A percentile compares a stretch with the other conserved stretches of the same genome.
Evolutionary conservation across 2,113 vertebrate genomes (phyloP).

Genomic region (Calyptommatus sinebrachiatus): DNA sequence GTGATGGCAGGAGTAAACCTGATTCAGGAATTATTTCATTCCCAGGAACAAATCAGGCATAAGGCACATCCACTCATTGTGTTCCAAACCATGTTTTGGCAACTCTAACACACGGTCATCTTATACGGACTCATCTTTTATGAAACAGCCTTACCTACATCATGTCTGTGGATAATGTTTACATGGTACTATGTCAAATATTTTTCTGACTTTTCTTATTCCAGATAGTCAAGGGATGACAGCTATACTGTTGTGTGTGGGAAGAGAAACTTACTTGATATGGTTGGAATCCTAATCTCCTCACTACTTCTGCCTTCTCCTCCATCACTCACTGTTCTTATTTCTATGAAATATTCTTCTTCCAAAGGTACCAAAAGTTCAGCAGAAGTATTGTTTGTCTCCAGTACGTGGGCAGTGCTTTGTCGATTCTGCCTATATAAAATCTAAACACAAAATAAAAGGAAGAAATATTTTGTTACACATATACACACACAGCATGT

Average conservation of each 20-base stretch:
- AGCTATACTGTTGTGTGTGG: background rate
- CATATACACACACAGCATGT: background rate
- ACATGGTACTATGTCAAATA: background rate
- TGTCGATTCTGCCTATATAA: constrained; percentile 83
- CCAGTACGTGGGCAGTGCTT: constrained; percentile 74
- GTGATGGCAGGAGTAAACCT: too few species aligned
- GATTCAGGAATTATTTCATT: too few species aligned
- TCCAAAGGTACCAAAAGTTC: constrained; percentile 83
- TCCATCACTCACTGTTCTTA: constrained; percentile 83
- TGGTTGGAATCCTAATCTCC: constrained; percentile 86
- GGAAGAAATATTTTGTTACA: background rate
- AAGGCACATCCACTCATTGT: too few species aligned
- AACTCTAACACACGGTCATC: too few species aligned
- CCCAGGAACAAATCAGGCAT: too few species aligned
- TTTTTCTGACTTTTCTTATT: constrained; percentile 3
- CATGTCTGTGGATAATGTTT: too few species aligned
- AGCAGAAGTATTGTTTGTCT: constrained; percentile 86
- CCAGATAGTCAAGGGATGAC: constrained; percentile 11
- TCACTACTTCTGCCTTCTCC: constrained; percentile 87
- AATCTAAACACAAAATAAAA: constrained; percentile 69
- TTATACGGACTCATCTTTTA: too few species aligned
- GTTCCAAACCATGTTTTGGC: too few species aligned
- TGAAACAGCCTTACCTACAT: too few species aligned
- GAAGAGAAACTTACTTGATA: constrained; percentile 80
- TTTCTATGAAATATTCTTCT: constrained; percentile 87